Evolutionary conservation across 2,113 vertebrate species (phyloP), one percentile per base, ranked within the genome.

Genomic region (Cnemophilus loriae): DNA sequence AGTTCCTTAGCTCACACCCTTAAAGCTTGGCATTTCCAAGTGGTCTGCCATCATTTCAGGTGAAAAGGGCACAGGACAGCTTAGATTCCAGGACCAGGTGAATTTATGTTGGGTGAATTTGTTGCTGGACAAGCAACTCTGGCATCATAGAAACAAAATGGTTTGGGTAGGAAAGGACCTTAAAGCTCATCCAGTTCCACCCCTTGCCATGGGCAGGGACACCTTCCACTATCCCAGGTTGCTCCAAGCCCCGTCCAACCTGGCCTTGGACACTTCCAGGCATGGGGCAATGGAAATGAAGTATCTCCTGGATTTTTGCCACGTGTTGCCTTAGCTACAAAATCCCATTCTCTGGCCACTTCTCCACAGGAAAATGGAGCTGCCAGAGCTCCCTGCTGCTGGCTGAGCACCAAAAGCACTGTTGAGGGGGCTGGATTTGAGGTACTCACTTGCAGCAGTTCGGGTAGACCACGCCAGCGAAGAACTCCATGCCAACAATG

Each of bases 401-500:
- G 82, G 47, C 90, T 79, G 35, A 16, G 75, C 76, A 63, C 80
- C 79, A 93, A 9, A 30, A 52, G 33, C 63, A 16, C 63, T 60
- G 37, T 20, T 57, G 71, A 50, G 35, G n/a, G 60, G 55, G 53
- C 12, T 16, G 55, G n/a, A 28, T 53, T 11, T 55, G 55, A 14
- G 27, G 22, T 50, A 98, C 99, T 98, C 97, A 99, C 99, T 99
- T 99, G 99, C 99, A 99, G 97, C 99, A 99, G 98, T 99, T 99
- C 1, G 98, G 99, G 96, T 98, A 99, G 88, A 99, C 97, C 35
- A 98, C 98, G 3, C 98, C 99, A 21, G 98, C 99, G 47, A 99
- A 99, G 97, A 99, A 99, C 95, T 99, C 99, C 99, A 99, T 99
- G 92, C 99, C 99, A 89, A 99, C 98, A 15, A 99, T 99, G 96